These are phyloP conservation scores for Labrus mixtus DNA, from an alignment of 2,113 vertebrate genomes.

Conservation along the genomic window DNA sequence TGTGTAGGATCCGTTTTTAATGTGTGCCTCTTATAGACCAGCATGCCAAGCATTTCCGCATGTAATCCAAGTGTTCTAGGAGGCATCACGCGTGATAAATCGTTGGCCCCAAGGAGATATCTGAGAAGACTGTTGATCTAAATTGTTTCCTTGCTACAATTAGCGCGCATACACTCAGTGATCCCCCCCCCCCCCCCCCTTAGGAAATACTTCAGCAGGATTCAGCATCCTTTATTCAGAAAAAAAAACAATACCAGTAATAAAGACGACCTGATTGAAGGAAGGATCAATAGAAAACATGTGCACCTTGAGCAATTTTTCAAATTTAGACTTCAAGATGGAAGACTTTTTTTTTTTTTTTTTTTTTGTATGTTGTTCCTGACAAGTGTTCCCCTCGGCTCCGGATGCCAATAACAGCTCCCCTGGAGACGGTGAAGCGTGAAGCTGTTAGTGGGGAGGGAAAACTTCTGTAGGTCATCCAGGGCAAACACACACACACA, in stretches of 20 bases:
- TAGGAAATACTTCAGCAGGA: not conserved
- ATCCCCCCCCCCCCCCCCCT: no score
- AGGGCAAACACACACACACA: conserved; percentile 30
- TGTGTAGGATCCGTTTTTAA: conserved; percentile 51
- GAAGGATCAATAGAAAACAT: not conserved
- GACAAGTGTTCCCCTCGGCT: conserved; percentile 15
- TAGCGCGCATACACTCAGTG: not conserved
- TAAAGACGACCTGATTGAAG: not conserved
- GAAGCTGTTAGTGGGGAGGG: conserved; percentile 26
- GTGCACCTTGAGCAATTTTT: not conserved
- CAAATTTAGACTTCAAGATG: conserved; percentile 1
- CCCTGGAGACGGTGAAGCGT: conserved; percentile 31
- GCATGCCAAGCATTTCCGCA: conserved; percentile 41
- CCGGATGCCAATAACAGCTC: conserved; percentile 7
- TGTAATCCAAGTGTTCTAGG: conserved; percentile 29
- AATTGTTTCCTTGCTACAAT: conserved; percentile 14
- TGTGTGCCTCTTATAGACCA: conserved; percentile 44
- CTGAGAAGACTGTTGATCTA: not conserved
- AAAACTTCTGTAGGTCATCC: conserved; percentile 34
- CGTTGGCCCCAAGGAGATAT: conserved; percentile 9
- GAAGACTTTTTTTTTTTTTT: not conserved
- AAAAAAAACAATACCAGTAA: not conserved
- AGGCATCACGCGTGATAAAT: conserved; percentile 27
- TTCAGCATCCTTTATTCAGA: not conserved
- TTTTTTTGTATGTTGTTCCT: conserved; percentile 1